A percentile compares a stretch with the other conserved stretches of the same genome.
Evolutionary conservation across 2,888 invertebrate genomes (phyloP).

Genomic region (Xestia c-nigrum): DNA sequence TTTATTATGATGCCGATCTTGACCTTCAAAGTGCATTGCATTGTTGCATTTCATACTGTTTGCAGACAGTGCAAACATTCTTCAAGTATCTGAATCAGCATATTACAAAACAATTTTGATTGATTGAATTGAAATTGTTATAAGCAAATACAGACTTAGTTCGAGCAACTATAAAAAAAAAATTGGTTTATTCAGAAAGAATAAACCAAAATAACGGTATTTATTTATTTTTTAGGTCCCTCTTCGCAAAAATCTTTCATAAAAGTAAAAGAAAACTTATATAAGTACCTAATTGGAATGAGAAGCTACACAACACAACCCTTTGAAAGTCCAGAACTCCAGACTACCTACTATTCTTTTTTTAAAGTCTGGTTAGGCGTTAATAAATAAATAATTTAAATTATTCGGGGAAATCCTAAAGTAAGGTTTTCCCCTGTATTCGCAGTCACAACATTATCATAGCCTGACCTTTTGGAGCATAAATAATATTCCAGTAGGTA

Average conservation of each 20-base stretch:
- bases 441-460: neutral
- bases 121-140: conserved; percentile 15
- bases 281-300: neutral
- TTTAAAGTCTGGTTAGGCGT: neutral
- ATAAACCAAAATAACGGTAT: neutral
- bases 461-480: neutral
- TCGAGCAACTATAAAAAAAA: neutral
- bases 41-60: conserved; percentile 7
- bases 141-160: neutral
- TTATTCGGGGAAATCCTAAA: neutral
- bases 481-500: neutral
- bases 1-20: conserved; percentile 13
- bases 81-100: conserved; percentile 6
- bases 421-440: neutral
- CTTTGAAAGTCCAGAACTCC: neutral
- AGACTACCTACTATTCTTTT: neutral
- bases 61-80: conserved; percentile 1
- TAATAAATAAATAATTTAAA: neutral
- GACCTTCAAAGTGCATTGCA: conserved; percentile 31
- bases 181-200: neutral
- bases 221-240: too few relatives aligned
- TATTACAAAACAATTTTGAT: neutral
- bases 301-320: neutral
- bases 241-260: neutral
- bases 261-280: too few relatives aligned